Evolutionary conservation across 2,888 invertebrate species (phyloP).

Genomic region (Nesidiocoris tenuis): DNA sequence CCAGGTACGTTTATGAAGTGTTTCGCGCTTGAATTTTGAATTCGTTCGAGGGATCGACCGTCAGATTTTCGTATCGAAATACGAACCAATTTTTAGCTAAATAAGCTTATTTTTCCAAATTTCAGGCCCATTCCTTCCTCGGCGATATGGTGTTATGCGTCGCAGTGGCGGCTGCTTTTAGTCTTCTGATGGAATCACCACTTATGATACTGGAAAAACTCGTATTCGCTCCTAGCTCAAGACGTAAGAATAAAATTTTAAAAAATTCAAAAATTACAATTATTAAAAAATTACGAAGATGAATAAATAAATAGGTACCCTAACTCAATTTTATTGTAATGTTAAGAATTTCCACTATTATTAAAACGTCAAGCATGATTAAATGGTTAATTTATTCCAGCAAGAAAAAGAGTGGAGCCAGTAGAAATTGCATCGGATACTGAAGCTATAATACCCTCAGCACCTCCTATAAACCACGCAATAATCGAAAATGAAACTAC

Average conservation of each 20-base stretch:
- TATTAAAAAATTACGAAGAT: too few species aligned
- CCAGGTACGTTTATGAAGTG: too few species aligned
- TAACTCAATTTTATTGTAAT: too few species aligned
- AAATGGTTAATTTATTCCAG: neutral
- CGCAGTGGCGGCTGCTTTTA: constrained; percentile 52
- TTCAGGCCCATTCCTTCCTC: constrained; percentile 51
- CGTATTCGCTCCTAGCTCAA: constrained; percentile 39
- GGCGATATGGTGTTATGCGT: constrained; percentile 53
- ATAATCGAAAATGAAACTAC: neutral
- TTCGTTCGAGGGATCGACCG: too few species aligned
- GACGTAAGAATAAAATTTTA: constrained; percentile 9
- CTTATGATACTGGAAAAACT: constrained; percentile 52
- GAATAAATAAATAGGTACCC: too few species aligned
- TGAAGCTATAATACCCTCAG: neutral
- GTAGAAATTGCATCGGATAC: constrained; percentile 3
- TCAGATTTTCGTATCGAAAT: too few species aligned
- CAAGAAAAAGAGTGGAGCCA: constrained; percentile 1
- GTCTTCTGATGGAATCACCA: constrained; percentile 54
- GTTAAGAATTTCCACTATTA: neutral
- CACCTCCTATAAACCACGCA: neutral
- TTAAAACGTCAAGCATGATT: neutral
- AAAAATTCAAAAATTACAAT: neutral
- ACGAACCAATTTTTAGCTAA: too few species aligned
- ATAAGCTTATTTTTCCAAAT: constrained; percentile 52
- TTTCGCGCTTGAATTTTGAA: too few species aligned